These are phyloP conservation scores for Aphidoletes aphidimyza DNA, from an alignment of 2,888 invertebrate species.

Conservation along the genomic window DNA sequence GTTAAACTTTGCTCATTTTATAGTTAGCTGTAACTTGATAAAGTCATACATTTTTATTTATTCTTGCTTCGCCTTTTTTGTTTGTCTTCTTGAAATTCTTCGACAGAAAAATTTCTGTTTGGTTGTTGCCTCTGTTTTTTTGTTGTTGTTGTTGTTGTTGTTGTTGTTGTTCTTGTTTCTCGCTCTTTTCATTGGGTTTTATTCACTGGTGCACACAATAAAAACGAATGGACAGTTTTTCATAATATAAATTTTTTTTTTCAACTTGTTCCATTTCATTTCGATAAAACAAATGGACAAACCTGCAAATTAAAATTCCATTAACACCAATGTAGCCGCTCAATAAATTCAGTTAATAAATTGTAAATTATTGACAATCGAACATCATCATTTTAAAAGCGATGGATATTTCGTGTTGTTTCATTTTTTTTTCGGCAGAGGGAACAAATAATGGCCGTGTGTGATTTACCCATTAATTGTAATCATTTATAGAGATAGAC, in stretches of 20 bases:
- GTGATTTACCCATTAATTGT: too few relatives aligned
- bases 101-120: not conserved
- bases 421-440: too few relatives aligned
- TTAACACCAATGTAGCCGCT: not conserved
- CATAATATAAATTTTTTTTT: too few relatives aligned
- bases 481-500: too few relatives aligned
- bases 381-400: not conserved
- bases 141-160: too few relatives aligned
- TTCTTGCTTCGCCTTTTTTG: not conserved
- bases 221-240: too few relatives aligned
- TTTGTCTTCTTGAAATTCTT: not conserved
- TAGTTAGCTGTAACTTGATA: constrained; percentile 47
- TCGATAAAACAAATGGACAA: not conserved
- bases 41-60: constrained; percentile 13
- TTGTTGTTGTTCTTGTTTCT: too few relatives aligned
- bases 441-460: too few relatives aligned
- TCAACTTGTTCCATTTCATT: not conserved
- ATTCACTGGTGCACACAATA: too few relatives aligned
- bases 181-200: too few relatives aligned
- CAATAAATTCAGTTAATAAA: not conserved
- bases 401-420: not conserved
- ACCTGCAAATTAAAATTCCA: not conserved
- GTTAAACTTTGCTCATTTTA: constrained; percentile 49
- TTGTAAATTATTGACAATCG: not conserved
- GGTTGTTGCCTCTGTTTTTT: not conserved